These are phyloP conservation scores for Ephestia elutella DNA, from an alignment of 1,140 invertebrate genomes.

Conservation along the genomic window DNA sequence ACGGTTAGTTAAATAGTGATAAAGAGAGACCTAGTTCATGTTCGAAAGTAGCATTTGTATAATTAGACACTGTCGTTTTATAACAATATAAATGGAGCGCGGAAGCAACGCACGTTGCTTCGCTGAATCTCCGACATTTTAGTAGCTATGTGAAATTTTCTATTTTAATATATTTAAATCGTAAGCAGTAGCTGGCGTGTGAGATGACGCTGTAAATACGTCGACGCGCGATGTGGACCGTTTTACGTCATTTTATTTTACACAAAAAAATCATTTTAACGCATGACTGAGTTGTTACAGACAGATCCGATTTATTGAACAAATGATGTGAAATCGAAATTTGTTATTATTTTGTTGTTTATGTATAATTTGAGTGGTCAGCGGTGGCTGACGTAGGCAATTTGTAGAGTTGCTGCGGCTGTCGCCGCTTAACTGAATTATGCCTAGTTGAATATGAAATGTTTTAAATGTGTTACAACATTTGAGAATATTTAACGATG, in stretches of 20 bases:
- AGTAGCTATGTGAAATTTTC: constrained; percentile 69
- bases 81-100: constrained; percentile 45
- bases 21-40: constrained; percentile 50
- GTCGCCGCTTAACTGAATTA: constrained; percentile 59
- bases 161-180: constrained; percentile 70
- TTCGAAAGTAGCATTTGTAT: constrained; percentile 67
- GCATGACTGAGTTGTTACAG: constrained; percentile 18
- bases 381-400: constrained; percentile 26
- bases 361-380: constrained; percentile 28
- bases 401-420: constrained; percentile 44
- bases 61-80: constrained; percentile 57
- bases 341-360: constrained; percentile 44
- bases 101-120: constrained; percentile 36
- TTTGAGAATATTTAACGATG: constrained; percentile 74
- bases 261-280: constrained; percentile 19
- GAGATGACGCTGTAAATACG: constrained; percentile 35
- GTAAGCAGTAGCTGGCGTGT: constrained; percentile 25
- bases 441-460: constrained; percentile 72
- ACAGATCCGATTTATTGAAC: constrained; percentile 19
- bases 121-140: constrained; percentile 64
- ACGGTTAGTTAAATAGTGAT: constrained; percentile 51
- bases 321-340: constrained; percentile 25
- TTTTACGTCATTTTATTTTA: constrained; percentile 22
- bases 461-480: constrained; percentile 74
- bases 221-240: constrained; percentile 27